Evolutionary conservation across 2,113 vertebrate genomes (phyloP).

Genomic region (Quiscalus mexicanus): DNA sequence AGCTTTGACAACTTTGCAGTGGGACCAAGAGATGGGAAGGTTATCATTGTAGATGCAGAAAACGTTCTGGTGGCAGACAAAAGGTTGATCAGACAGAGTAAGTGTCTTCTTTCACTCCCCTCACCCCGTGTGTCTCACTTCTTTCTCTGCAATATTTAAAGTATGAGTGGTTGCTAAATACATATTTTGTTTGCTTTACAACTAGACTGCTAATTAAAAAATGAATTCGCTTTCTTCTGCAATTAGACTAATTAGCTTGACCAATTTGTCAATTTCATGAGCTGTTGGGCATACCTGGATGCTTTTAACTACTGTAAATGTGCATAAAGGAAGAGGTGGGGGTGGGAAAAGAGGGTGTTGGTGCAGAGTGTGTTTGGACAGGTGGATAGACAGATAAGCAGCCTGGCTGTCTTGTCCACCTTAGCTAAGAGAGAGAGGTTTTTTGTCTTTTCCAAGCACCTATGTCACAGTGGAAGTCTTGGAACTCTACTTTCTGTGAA

Average conservation of each 20-base stretch:
- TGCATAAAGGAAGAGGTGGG: neutral
- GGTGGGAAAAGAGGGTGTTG: neutral
- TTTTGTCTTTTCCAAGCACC: neutral
- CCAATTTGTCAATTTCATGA: neutral
- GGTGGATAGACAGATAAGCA: neutral
- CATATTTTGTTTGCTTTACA: neutral
- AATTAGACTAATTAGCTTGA: neutral
- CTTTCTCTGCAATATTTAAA: neutral
- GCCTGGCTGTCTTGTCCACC: neutral
- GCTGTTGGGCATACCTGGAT: neutral
- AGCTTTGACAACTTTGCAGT: conserved; percentile 99
- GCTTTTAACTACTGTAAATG: neutral
- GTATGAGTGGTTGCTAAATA: neutral
- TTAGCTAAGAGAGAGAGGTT: neutral
- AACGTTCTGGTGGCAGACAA: conserved; percentile 98
- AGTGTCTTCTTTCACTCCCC: conserved; percentile 65
- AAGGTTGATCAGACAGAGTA: conserved; percentile 95
- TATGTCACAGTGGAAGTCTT: neutral
- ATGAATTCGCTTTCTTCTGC: neutral
- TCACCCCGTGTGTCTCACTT: neutral
- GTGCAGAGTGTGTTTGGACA: accelerated
- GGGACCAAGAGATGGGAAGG: conserved; percentile 94
- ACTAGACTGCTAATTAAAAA: neutral
- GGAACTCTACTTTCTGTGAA: neutral
- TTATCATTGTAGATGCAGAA: conserved; percentile 98